Percentiles rank a stretch among this genome's conserved stretches.
Evolutionary conservation across 1,140 invertebrate genomes (phyloP).

Genomic region (Drosophila jambulina): DNA sequence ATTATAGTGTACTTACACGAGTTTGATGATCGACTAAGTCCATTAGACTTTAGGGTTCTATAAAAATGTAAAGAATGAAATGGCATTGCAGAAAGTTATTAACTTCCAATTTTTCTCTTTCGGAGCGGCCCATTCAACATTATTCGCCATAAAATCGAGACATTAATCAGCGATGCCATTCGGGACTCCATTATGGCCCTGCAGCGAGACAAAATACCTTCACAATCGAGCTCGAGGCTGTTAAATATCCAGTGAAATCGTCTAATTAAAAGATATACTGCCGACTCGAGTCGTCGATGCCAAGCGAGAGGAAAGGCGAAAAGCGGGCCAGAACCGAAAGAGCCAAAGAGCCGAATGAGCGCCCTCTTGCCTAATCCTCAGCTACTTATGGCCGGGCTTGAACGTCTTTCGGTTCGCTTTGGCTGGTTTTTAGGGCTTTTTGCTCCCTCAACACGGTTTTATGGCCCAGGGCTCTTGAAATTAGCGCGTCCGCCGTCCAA

Average conservation of each 20-base stretch:
- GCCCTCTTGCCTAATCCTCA: slow-evolving; percentile 48
- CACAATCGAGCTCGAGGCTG: slow-evolving; percentile 40
- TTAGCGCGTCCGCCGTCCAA: slow-evolving; percentile 55
- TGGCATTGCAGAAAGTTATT: slow-evolving; percentile 10
- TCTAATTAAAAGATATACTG: slow-evolving; percentile 61
- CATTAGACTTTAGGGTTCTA: slow-evolving; percentile 23
- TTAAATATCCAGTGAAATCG: slow-evolving; percentile 55
- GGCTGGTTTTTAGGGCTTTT: slow-evolving; percentile 58
- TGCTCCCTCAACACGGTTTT: slow-evolving; percentile 58
- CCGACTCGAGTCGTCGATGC: slow-evolving; percentile 38
- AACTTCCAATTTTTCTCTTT: slow-evolving; percentile 1
- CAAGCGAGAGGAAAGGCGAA: slow-evolving; percentile 1
- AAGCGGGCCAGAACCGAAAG: slow-evolving; percentile 6
- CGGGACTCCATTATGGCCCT: slow-evolving; percentile 34
- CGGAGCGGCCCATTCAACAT: slow-evolving; percentile 14
- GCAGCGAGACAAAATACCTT: slow-evolving; percentile 40
- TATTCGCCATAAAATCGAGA: slow-evolving; percentile 43
- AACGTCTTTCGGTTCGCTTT: slow-evolving; percentile 54
- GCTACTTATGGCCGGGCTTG: slow-evolving; percentile 57
- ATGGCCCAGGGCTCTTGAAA: slow-evolving; percentile 62
- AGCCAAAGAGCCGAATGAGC: slow-evolving; percentile 14
- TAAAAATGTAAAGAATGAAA: slow-evolving; percentile 23
- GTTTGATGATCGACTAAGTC: neutral
- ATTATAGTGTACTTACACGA: neutral
- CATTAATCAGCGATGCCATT: slow-evolving; percentile 49